phyloP scores from a whole-genome alignment of 1,140 invertebrate species.

The Drosophila nigromelanica region DNA sequence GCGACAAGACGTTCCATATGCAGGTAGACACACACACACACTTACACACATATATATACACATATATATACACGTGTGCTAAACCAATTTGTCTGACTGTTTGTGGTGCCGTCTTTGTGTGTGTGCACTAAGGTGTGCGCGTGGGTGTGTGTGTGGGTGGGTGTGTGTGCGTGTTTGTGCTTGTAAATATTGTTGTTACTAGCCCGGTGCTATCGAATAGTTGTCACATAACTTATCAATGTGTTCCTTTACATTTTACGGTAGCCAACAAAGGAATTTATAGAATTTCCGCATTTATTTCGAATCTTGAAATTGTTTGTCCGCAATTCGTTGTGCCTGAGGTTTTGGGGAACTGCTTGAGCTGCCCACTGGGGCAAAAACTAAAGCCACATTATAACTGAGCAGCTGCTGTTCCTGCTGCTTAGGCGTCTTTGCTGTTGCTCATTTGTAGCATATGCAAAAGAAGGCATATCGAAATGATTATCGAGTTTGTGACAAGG shows the following conservation, averaged over 20 bases:
- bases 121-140: not conserved
- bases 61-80: conserved; percentile 44
- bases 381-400: conserved; percentile 44
- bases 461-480: not conserved
- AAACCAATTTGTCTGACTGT: conserved; percentile 77
- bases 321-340: not conserved
- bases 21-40: conserved; percentile 16
- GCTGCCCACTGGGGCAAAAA: conserved; percentile 21
- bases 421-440: conserved; percentile 29
- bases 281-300: not conserved
- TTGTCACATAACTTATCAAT: conserved; percentile 34
- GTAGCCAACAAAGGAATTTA: not conserved
- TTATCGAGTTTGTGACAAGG: not conserved
- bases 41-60: not conserved
- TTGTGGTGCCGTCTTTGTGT: conserved; percentile 31
- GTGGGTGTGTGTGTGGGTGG: not conserved
- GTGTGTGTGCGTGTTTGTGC: conserved; percentile 18
- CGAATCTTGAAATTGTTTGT: conserved; percentile 6
- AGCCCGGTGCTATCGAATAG: conserved; percentile 22
- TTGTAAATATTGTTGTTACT: conserved; percentile 34
- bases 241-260: not conserved
- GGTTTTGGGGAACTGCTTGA: conserved; percentile 26
- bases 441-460: conserved; percentile 9
- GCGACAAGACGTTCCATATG: conserved; percentile 29
- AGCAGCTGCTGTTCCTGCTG: conserved; percentile 34